Evolutionary conservation across 2,888 invertebrate genomes (phyloP).

Genomic region (Noctua janthina): DNA sequence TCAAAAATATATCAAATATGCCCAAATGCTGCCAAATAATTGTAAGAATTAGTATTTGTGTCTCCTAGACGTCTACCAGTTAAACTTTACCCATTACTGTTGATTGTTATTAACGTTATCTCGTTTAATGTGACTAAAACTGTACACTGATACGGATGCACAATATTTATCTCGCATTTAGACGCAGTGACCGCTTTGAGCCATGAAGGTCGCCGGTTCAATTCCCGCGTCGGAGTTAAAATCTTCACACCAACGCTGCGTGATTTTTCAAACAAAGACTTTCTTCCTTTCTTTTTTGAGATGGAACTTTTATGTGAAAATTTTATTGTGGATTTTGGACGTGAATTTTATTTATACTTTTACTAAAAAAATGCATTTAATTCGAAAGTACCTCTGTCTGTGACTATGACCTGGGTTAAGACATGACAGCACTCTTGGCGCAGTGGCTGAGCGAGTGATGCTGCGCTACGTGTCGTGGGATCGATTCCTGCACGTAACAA

Average conservation of each 20-base stretch:
- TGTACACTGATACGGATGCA: constrained; percentile 31
- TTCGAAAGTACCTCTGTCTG: not conserved
- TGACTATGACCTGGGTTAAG: not conserved
- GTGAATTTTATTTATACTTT: not conserved
- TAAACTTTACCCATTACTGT: not conserved
- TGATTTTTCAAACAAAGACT: constrained; percentile 49
- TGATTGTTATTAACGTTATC: constrained; percentile 29
- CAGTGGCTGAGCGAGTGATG: not conserved
- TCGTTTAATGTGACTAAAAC: constrained; percentile 33
- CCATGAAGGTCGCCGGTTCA: constrained; percentile 59
- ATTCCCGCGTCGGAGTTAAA: constrained; percentile 45
- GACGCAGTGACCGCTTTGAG: constrained; percentile 48
- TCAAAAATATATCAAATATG: too few relatives aligned
- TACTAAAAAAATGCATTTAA: not conserved
- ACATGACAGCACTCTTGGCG: not conserved
- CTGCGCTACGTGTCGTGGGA: not conserved
- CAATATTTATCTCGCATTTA: constrained; percentile 48
- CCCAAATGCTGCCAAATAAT: not conserved
- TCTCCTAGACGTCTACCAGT: not conserved
- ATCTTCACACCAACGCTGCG: constrained; percentile 39
- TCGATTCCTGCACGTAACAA: not conserved
- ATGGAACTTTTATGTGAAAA: not conserved
- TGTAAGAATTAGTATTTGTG: not conserved
- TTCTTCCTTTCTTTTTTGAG: not conserved
- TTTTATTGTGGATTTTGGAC: not conserved